Conservation (phyloP, 2,888 invertebrate species). For the Drosophila algonquin region DNA sequence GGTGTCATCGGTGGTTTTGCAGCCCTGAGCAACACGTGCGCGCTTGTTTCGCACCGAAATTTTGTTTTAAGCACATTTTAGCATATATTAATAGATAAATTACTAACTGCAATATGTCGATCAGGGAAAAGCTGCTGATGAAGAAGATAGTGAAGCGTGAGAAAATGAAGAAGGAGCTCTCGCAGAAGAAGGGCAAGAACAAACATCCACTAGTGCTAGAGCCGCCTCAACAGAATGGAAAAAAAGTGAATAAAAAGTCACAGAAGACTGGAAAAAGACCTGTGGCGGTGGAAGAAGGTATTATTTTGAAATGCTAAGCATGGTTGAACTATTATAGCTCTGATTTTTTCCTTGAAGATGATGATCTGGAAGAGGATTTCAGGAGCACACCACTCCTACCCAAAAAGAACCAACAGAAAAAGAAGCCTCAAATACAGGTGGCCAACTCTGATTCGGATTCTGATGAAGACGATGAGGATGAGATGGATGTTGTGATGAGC, state of each 20-base stretch:
- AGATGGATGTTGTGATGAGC: conserved; percentile 1
- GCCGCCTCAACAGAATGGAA: conserved; percentile 40
- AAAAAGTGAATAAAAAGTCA: conserved; percentile 37
- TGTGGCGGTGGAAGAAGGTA: conserved; percentile 56
- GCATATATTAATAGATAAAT: conserved; percentile 18
- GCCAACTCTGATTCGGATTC: conserved; percentile 72
- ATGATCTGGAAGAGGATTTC: conserved; percentile 73
- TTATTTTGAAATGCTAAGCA: background rate
- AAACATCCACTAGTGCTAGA: conserved; percentile 22
- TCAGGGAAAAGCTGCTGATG: conserved; percentile 88
- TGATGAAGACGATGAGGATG: conserved; percentile 38
- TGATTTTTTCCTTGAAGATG: background rate
- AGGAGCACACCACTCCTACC: conserved; percentile 68
- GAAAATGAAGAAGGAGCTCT: conserved; percentile 88
- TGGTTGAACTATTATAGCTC: background rate
- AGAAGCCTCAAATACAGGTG: conserved; percentile 69
- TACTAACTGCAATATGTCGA: conserved; percentile 74
- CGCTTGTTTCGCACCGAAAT: conserved; percentile 41
- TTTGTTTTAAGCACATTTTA: conserved; percentile 29
- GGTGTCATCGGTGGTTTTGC: too few relatives aligned
- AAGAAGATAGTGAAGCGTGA: conserved; percentile 91
- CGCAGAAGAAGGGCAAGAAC: conserved; percentile 86
- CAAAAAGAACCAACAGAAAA: conserved; percentile 57
- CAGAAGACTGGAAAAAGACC: conserved; percentile 42
- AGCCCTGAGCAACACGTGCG: conserved; percentile 64